These are phyloP conservation scores for Saguinus imperator DNA, from an alignment of 2,113 vertebrate species.

Conservation along the genomic window DNA sequence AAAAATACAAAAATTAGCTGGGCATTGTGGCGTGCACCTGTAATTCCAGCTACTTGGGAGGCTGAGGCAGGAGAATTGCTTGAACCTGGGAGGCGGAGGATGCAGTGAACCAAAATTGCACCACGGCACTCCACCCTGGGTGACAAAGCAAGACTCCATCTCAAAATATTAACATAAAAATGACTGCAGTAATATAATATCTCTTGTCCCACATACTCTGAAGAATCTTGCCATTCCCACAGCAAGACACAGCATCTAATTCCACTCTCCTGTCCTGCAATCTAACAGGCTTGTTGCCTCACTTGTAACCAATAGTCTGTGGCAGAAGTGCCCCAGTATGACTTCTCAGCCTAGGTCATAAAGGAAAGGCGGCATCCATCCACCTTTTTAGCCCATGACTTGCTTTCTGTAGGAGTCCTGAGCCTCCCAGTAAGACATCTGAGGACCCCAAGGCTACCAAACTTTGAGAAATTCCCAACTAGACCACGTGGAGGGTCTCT, in stretches of 20 bases:
- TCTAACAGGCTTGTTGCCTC: background rate
- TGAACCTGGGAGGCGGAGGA: background rate
- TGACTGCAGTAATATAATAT: no score
- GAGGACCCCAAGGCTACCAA: background rate
- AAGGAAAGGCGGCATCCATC: background rate
- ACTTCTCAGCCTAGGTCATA: background rate
- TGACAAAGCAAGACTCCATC: background rate
- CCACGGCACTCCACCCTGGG: background rate
- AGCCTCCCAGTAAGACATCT: background rate
- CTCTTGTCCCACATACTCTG: background rate
- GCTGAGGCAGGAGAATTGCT: background rate
- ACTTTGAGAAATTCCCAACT: background rate
- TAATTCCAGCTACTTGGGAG: background rate
- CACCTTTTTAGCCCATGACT: background rate
- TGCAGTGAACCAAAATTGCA: background rate
- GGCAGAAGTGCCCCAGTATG: background rate
- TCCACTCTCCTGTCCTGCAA: background rate
- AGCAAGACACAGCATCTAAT: background rate
- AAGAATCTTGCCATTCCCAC: background rate
- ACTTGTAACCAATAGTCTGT: background rate
- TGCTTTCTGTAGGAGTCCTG: background rate
- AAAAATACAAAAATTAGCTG: background rate
- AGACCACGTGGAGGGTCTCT: background rate
- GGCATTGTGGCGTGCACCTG: rapidly evolving
- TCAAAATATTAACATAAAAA: background rate